Evolutionary conservation across 2,797 vertebrate species (phyloP), one percentile per base, ranked within the genome.

Genomic region (Gambusia yucatana): DNA sequence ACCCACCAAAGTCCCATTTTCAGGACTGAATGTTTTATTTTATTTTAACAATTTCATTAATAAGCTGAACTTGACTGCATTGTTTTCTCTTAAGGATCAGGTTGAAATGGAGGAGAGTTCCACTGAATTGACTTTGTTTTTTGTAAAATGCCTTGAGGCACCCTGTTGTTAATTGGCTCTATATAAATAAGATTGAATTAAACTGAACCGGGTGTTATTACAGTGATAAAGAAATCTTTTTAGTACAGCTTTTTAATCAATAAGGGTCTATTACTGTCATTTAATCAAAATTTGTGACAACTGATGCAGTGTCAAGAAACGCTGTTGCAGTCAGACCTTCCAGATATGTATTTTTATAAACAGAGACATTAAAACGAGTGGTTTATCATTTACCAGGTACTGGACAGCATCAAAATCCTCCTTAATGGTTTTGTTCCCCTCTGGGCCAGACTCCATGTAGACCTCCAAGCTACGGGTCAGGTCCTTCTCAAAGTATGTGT

Each of bases 391-490:
- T 85, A 95, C 95, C 84, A 90, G 72, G 72, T 84, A 13, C 22
- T 95, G 94, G 41, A 95, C 84, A 0, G 84, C 48, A 72, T 95
- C 91, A 76, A 95, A 94, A 73, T 95, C 93, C 0, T 89, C 76
- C 84, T 81, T 94, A 4, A 95, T 72, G 74, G 86, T 89, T 25
- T 39, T 67, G 84, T 93, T 93, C 20, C 20, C 81, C 0, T 46
- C 84, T 17, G 82, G 75, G 39, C 81, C 14, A 0, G 82, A 91
- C 16, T 84, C 30, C 76, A 80, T 92, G 86, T 94, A 93, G 74
- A 84, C 79, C 84, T 93, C 87, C 73, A 95, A 72, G 82, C 94
- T 95, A 20, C 2, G 50, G 75, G 43, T 86, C 72, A 95, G 79
- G 84, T 95, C 94, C 6, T 30, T 81, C 67, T 93, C 89, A 83